Evolutionary conservation across 1,140 invertebrate genomes (phyloP), one percentile per base, ranked within the genome.

Genomic region (Paraescarpia echinospica): DNA sequence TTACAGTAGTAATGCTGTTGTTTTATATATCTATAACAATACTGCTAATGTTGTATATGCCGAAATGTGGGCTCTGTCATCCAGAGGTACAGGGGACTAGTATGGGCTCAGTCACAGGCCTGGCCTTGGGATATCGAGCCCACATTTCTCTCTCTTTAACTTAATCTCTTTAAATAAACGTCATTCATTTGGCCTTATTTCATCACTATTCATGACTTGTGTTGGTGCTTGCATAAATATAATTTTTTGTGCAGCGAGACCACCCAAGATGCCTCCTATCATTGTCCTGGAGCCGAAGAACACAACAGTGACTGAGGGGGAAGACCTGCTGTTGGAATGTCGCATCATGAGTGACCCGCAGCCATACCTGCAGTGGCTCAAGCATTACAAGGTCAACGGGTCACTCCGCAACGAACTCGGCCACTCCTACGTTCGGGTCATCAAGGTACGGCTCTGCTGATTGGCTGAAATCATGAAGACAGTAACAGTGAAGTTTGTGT

Each of bases 341-440:
- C 90, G 90, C 90, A 34, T 90, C 35, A 34, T 34, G 34, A 90
- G 90, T 41, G 35, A 41, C 35, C 34, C 34, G 14, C 18, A 18
- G 18, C 90, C 97, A 92, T 97, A 97, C 94, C 96, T 98, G 35
- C 97, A 97, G 94, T 98, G 98, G 98, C 97, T 97, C 94, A 97
- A 97, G 96, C 94, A 97, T 93, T 96, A 96, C 93, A 95, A 96
- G 93, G 96, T 95, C 34, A 96, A 96, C 92, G 95, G 94, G 6
- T 95, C 95, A 0, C 95, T 95, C 89, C 90, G 92, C 1, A 92
- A 94, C 35, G 93, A 93, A 4, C 89, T 94, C 34, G 95, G 95
- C 9, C 93, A 94, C 1, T 95, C 95, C 8, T 95, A 95, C 92
- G 93, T 95, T 31, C 93, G 94, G 33, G 93, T 95, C 31, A 91